These are phyloP conservation scores for Clytia hemisphaerica DNA, from an alignment of 30 jellyfish, hydroid and myxozoan genomes.

Conservation along the genomic window DNA sequence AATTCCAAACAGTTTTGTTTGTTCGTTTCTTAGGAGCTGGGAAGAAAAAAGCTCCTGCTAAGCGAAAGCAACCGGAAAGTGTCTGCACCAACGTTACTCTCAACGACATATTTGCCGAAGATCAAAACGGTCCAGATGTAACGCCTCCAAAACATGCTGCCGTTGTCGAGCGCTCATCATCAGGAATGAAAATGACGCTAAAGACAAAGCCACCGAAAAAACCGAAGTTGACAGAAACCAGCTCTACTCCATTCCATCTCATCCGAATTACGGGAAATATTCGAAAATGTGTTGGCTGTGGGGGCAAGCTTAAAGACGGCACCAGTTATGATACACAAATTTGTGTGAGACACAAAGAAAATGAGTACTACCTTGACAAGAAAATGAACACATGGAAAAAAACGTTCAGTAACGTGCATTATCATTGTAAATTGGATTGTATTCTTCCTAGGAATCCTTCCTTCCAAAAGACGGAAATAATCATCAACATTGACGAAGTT, in stretches of 20 bases:
- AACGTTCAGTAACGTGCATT: no score
- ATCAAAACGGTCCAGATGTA: no score
- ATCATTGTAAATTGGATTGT: no score
- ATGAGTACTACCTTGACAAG: no score
- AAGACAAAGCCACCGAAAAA: slow-evolving; percentile 7
- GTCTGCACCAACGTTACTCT: no score
- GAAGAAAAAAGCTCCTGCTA: no score
- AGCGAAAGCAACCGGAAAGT: no score
- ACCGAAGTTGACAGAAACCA: slow-evolving; percentile 5
- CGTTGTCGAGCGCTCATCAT: slow-evolving; percentile 6
- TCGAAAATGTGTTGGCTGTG: slow-evolving; percentile 15
- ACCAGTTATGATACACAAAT: slow-evolving; percentile 3
- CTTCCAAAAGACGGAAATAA: no score
- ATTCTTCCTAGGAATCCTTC: no score
- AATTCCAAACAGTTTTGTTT: slow-evolving; percentile 8
- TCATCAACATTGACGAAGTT: no score
- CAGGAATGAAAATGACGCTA: background rate
- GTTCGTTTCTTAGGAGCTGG: slow-evolving; percentile 3
- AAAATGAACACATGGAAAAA: no score
- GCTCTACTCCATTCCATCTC: slow-evolving; percentile 1
- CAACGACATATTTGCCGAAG: no score
- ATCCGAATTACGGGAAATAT: slow-evolving; percentile 5
- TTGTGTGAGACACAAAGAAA: slow-evolving; percentile 12
- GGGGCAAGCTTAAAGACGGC: slow-evolving; percentile 11
- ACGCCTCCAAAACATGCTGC: background rate